These are phyloP conservation scores for Lithobates pipiens DNA, from an alignment of 2,797 vertebrate genomes.

Conservation along the genomic window DNA sequence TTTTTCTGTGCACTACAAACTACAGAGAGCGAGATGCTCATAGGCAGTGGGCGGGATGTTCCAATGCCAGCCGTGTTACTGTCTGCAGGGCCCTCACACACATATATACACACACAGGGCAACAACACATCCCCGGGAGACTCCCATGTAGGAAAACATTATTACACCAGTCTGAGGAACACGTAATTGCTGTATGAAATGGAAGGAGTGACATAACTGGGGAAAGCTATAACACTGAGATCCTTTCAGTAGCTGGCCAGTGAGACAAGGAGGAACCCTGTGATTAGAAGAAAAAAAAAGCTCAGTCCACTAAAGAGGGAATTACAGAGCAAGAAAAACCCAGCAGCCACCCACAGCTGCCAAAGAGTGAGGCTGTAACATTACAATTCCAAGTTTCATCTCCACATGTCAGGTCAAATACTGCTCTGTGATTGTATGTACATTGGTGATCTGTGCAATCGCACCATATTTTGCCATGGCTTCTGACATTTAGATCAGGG, in stretches of 20 bases:
- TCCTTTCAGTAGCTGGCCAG: conserved; percentile 49
- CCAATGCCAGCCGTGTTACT: conserved; percentile 40
- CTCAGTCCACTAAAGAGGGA: neutral
- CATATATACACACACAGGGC: conserved; percentile 39
- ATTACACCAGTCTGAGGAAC: conserved; percentile 37
- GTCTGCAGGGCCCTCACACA: conserved; percentile 53
- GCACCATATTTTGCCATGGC: neutral
- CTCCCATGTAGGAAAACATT: conserved; percentile 62
- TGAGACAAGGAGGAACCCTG: conserved; percentile 2
- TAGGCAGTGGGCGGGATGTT: conserved; percentile 57
- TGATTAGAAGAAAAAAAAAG: conserved; percentile 3
- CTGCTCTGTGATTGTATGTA: neutral
- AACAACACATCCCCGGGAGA: conserved; percentile 37
- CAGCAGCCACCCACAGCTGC: conserved; percentile 10
- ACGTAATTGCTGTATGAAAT: conserved; percentile 40
- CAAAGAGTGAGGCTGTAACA: neutral
- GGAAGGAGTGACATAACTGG: conserved; percentile 58
- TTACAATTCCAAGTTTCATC: neutral
- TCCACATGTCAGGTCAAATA: neutral
- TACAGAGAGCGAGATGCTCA: conserved; percentile 61
- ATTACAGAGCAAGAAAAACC: neutral
- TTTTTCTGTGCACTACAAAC: conserved; percentile 57
- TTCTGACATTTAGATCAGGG: neutral
- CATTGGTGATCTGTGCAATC: neutral
- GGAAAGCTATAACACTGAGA: conserved; percentile 40